Conservation (phyloP, 1,140 invertebrate genomes). For the Cherax quadricarinatus region DNA sequence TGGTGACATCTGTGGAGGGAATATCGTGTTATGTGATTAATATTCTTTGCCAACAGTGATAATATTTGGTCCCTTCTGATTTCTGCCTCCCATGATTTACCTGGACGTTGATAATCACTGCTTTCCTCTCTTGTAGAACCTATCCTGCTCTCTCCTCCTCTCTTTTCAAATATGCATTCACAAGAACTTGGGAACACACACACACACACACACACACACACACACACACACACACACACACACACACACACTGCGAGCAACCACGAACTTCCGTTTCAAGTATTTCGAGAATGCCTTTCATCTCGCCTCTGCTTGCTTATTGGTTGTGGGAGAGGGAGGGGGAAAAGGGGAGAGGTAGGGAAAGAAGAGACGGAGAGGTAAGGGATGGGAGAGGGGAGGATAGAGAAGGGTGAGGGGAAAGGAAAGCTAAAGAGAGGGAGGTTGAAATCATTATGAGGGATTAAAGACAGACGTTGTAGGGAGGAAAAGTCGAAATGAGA, state of each 20-base stretch:
- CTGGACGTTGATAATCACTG: too few relatives aligned
- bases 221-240: not conserved
- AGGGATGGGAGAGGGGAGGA: not conserved
- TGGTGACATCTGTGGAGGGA: too few relatives aligned
- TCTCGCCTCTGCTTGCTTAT: conserved; percentile 31
- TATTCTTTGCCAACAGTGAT: too few relatives aligned
- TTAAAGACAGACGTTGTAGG: not conserved
- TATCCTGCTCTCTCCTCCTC: conserved; percentile 16
- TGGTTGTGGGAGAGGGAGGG: conserved; percentile 16
- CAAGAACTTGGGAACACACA: too few relatives aligned
- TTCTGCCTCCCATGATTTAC: too few relatives aligned
- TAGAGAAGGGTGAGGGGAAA: not conserved
- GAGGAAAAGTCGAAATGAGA: not conserved
- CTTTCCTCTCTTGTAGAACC: not conserved
- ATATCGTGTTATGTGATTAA: too few relatives aligned
- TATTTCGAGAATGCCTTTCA: conserved; percentile 42
- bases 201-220: conserved; percentile 12
- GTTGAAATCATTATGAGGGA: not conserved
- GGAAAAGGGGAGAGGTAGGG: not conserved
- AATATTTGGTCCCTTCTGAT: too few relatives aligned
- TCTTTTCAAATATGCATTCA: too few relatives aligned
- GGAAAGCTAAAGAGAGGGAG: too few relatives aligned
- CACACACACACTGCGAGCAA: not conserved
- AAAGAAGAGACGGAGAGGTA: not conserved
- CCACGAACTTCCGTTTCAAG: conserved; percentile 41